A percentile compares a stretch with the other conserved stretches of the same genome.
These are phyloP conservation scores for Heterohyrax brucei DNA, from an alignment of 2,797 vertebrate genomes.

Conservation along the genomic window DNA sequence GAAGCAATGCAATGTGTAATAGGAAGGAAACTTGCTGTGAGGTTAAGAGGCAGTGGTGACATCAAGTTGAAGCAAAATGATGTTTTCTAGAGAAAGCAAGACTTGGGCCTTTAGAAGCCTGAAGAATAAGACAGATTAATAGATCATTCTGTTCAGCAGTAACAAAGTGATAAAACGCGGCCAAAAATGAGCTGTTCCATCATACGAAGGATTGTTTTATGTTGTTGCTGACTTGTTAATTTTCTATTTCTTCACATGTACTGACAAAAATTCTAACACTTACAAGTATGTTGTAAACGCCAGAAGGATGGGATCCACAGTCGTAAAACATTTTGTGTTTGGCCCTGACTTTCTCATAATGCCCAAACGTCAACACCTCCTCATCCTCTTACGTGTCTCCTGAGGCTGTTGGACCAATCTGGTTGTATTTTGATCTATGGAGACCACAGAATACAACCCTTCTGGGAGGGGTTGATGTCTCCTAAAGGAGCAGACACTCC, in stretches of 20 bases:
- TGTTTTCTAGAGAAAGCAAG: background rate
- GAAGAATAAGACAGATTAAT: background rate
- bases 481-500: background rate
- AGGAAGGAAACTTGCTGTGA: background rate
- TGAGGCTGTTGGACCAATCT: background rate
- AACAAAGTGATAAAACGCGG: background rate
- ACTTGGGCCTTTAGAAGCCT: background rate
- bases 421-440: background rate
- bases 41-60: background rate
- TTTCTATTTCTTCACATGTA: conserved; percentile 33
- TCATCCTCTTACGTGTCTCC: background rate
- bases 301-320: background rate
- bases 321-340: background rate
- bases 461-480: background rate
- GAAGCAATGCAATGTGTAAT: background rate
- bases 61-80: background rate
- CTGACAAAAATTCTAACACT: conserved; percentile 47
- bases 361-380: background rate
- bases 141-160: background rate
- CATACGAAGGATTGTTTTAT: background rate
- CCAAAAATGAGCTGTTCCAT: background rate
- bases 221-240: conserved; percentile 15
- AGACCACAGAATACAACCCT: background rate
- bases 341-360: background rate
- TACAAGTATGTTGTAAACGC: conserved; percentile 29